These are phyloP conservation scores for Muscina levida DNA, from an alignment of 2,888 invertebrate species.

Conservation along the genomic window DNA sequence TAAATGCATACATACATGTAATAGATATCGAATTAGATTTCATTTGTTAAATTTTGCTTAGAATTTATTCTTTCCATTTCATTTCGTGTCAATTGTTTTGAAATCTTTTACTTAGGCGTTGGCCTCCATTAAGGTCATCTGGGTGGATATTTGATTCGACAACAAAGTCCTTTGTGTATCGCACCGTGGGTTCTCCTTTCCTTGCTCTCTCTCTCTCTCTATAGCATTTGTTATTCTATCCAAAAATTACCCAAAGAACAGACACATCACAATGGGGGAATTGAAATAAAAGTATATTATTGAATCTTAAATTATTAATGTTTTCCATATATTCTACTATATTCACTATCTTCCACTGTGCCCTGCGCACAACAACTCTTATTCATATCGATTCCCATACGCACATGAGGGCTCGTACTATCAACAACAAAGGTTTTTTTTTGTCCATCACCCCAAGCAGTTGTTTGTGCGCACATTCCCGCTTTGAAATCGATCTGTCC, in stretches of 20 bases:
- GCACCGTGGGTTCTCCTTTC: not conserved
- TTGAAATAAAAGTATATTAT: too few relatives aligned
- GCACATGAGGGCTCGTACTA: not conserved
- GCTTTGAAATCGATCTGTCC: constrained; percentile 63
- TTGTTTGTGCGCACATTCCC: constrained; percentile 54
- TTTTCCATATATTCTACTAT: too few relatives aligned
- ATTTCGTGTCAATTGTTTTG: not conserved
- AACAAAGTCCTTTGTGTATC: constrained; percentile 12
- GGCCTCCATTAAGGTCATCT: constrained; percentile 11
- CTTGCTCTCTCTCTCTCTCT: not conserved
- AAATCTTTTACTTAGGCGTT: not conserved
- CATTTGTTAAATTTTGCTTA: not conserved
- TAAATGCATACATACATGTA: not conserved
- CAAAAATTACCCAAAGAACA: too few relatives aligned
- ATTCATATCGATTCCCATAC: too few relatives aligned
- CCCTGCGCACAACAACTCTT: too few relatives aligned
- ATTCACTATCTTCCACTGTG: too few relatives aligned
- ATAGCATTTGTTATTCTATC: not conserved
- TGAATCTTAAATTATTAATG: too few relatives aligned
- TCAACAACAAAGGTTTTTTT: constrained; percentile 11
- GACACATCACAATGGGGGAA: too few relatives aligned
- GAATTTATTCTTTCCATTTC: not conserved
- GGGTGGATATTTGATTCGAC: not conserved
- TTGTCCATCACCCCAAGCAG: constrained; percentile 17
- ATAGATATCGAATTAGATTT: not conserved